These are phyloP conservation scores for Cremastinae sp. DNA, from an alignment of 2,888 invertebrate species.

Conservation along the genomic window DNA sequence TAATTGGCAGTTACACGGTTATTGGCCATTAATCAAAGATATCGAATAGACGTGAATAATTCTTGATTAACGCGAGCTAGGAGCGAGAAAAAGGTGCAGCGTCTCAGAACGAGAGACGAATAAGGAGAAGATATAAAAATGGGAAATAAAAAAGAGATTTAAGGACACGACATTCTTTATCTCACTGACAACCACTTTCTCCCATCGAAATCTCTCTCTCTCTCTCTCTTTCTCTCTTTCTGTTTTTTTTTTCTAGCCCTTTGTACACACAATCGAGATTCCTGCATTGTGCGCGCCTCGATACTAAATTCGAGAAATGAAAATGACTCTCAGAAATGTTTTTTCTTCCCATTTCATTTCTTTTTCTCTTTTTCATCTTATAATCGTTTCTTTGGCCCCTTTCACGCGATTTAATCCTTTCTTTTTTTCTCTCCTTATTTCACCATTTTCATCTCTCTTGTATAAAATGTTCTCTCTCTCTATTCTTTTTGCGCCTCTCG, in stretches of 20 bases:
- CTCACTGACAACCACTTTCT: no score
- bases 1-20: background rate
- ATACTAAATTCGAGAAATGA: background rate
- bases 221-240: no score
- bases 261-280: no score
- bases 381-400: conserved; percentile 49
- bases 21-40: conserved; percentile 10
- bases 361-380: conserved; percentile 28
- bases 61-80: background rate
- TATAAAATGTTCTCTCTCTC: conserved; percentile 6
- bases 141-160: no score
- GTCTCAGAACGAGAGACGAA: no score
- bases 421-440: conserved; percentile 16
- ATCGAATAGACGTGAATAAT: background rate
- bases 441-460: background rate
- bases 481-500: background rate
- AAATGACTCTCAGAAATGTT: conserved; percentile 5
- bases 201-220: no score
- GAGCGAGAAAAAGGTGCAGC: no score
- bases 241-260: no score
- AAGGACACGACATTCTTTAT: no score
- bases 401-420: conserved; percentile 30
- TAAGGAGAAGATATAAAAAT: no score
- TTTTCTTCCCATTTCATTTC: background rate
- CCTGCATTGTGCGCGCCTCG: no score